Conservation (phyloP, 2,888 invertebrate genomes). For the Stenodema calcarata region DNA sequence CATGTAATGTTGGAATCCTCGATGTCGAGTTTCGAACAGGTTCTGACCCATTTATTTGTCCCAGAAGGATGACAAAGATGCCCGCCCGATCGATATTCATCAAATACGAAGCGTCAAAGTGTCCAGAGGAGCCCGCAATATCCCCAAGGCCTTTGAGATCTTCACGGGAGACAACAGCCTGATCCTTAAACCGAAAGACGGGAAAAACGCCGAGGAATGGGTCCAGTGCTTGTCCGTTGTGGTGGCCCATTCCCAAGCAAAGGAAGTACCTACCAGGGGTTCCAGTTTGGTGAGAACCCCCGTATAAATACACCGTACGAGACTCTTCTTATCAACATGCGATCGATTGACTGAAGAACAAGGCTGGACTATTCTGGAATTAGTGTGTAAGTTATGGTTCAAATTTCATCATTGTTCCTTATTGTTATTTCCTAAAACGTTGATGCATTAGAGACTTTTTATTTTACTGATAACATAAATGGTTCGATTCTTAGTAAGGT, state of each 20-base stretch:
- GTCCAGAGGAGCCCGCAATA: constrained; percentile 86
- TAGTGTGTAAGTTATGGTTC: too few species aligned
- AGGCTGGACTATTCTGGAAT: too few species aligned
- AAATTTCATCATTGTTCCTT: too few species aligned
- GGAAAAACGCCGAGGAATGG: constrained; percentile 95
- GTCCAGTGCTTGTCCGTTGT: constrained; percentile 93
- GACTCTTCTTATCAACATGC: background rate
- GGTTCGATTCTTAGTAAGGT: too few species aligned
- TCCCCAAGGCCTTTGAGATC: constrained; percentile 95
- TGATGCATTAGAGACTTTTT: too few species aligned
- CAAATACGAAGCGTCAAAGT: constrained; percentile 95
- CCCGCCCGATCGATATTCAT: constrained; percentile 79
- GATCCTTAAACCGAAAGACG: constrained; percentile 92
- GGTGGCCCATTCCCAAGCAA: constrained; percentile 83
- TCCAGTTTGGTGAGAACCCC: constrained; percentile 58
- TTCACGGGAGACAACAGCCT: constrained; percentile 92
- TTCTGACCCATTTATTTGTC: constrained; percentile 51
- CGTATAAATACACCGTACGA: constrained; percentile 47
- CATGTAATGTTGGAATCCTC: too few species aligned
- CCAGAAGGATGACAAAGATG: constrained; percentile 74
- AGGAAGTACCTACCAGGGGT: constrained; percentile 58
- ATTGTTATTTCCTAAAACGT: too few species aligned
- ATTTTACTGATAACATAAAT: too few species aligned
- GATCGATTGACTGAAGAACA: too few species aligned
- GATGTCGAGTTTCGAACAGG: background rate